phyloP scores from a whole-genome alignment of 1,140 invertebrate genomes.

The Lordiphosa collinella region DNA sequence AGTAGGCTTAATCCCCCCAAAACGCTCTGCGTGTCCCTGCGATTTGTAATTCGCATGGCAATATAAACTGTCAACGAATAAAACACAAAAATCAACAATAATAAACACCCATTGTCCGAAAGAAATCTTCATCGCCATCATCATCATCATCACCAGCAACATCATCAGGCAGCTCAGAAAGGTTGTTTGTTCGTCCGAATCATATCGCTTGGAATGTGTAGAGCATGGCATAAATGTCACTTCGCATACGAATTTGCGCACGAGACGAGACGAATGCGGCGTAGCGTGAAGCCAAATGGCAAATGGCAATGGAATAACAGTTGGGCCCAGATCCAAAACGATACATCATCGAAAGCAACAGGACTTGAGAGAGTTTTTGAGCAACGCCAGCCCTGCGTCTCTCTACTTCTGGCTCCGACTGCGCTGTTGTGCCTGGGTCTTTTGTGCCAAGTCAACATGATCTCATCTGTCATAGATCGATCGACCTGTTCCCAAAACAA shows the following conservation, averaged over 20 bases:
- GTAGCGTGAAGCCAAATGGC: slow-evolving; percentile 62
- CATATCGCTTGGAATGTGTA: slow-evolving; percentile 73
- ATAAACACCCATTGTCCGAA: slow-evolving; percentile 55
- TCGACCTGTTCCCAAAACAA: slow-evolving; percentile 72
- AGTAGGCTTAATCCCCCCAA: slow-evolving; percentile 30
- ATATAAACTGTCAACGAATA: slow-evolving; percentile 77
- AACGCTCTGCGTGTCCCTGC: slow-evolving; percentile 8
- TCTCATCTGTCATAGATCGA: slow-evolving; percentile 78
- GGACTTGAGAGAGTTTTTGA: slow-evolving; percentile 43
- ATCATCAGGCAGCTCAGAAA: slow-evolving; percentile 21
- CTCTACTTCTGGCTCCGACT: slow-evolving; percentile 6
- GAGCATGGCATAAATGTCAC: slow-evolving; percentile 77
- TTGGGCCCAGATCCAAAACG: slow-evolving; percentile 33
- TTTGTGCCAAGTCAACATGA: slow-evolving; percentile 76
- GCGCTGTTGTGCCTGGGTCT: slow-evolving; percentile 29
- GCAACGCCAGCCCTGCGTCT: slow-evolving; percentile 31
- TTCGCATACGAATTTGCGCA: slow-evolving; percentile 64
- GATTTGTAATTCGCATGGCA: slow-evolving; percentile 32
- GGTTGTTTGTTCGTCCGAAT: slow-evolving; percentile 50
- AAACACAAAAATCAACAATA: slow-evolving; percentile 71
- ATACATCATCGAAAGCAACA: slow-evolving; percentile 74
- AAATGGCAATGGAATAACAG: slow-evolving; percentile 38
- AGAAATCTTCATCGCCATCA: background rate
- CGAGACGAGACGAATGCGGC: slow-evolving; percentile 56
- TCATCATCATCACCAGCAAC: slow-evolving; percentile 26